phyloP scores from a whole-genome alignment of 2,113 vertebrate species.

The Mobula birostris region DNA sequence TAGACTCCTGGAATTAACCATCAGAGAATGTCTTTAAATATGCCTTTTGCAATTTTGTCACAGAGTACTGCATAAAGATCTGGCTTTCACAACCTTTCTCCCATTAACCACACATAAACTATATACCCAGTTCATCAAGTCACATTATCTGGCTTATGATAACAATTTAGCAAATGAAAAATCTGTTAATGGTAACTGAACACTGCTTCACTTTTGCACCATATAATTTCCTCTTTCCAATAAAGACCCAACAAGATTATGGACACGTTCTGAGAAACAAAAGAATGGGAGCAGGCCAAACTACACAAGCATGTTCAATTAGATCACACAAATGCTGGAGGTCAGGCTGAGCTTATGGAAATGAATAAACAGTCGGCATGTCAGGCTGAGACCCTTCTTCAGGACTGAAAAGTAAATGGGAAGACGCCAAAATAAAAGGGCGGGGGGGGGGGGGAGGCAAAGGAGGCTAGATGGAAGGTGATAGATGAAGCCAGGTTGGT shows the following conservation, averaged over 20 bases:
- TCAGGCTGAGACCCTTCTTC: too few relatives aligned
- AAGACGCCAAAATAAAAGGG: too few relatives aligned
- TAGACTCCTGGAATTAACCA: not conserved
- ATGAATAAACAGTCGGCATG: too few relatives aligned
- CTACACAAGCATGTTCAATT: too few relatives aligned
- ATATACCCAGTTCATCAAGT: not conserved
- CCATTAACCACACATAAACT: not conserved
- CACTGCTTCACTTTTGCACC: not conserved
- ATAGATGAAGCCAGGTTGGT: too few relatives aligned
- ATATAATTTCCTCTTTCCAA: not conserved
- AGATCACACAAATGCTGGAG: too few relatives aligned
- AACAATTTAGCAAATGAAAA: not conserved
- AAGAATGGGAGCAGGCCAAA: too few relatives aligned
- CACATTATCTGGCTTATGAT: not conserved
- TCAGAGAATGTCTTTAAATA: not conserved
- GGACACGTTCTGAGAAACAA: too few relatives aligned
- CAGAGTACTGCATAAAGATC: not conserved
- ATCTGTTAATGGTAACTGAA: not conserved
- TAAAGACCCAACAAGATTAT: not conserved
- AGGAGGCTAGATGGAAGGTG: too few relatives aligned
- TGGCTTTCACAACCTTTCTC: not conserved
- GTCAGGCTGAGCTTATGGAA: too few relatives aligned
- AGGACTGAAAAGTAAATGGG: too few relatives aligned
- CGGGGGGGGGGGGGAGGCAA: too few relatives aligned
- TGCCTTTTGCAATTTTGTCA: not conserved